Evolutionary conservation across 2,797 vertebrate species (phyloP), one percentile per base, ranked within the genome.

Genomic region (Cuniculus paca): DNA sequence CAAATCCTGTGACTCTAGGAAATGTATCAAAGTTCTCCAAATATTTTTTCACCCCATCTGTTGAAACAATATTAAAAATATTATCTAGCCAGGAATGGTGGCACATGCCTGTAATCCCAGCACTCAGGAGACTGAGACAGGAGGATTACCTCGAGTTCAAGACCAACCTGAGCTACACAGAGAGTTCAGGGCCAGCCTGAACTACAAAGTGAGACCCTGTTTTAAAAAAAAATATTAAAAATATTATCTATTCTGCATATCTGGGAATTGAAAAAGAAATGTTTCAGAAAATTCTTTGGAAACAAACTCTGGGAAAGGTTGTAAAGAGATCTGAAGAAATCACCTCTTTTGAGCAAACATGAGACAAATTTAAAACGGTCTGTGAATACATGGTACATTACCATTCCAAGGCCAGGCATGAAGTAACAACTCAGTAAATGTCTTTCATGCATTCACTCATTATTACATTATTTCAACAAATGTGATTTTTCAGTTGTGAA

Each of bases 41-140:
- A 94, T 86, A 39, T 56, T 78, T 72, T 82, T 79, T 91, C 60
- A 77, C 6, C 42, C 61, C 68, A 87, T 96, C 70, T 90, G 50
- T 92, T 88, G 87, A 97, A 88, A 95, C 24, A 65, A 17, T 52
- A 6, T 94, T 96, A 89, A 97, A 97, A 88, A 94, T 96, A 96
- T 39, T 58, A 82, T 68, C 63, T 68, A 68, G 63, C 34, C 63
- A 68, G 63, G 34, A 6, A 68, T 36, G 63, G 6, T 68, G 34
- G 34, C 8, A 3, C 63, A 68, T n/a, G 7, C 16, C 34, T 68
- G 63, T 36, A n/a, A 68, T 68, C 63, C 17, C 34, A 68, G 63
- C 34, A n/a, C 16, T n/a, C n/a, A 20, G 34, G 34, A 65, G 63
- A 7, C 63, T 68, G 34, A 68, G 17, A n/a, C 16, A 68, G 63